Conservation (phyloP, 2,113 vertebrate species). For the Catharus minimus region DNA sequence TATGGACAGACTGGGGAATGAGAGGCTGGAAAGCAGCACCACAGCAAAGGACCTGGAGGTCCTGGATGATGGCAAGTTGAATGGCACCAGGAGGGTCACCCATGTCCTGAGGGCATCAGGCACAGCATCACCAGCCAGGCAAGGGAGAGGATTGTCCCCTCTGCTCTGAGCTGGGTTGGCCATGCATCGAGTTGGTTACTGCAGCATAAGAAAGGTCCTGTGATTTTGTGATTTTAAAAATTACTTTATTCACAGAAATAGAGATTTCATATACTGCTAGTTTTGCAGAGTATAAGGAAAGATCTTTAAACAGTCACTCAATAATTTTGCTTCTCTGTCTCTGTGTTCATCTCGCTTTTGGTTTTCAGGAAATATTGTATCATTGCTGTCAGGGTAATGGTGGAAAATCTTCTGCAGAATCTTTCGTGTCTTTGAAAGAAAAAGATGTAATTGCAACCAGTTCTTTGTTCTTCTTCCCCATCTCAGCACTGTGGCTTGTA, state of each 20-base stretch:
- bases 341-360: neutral
- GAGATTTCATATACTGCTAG: neutral
- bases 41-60: neutral
- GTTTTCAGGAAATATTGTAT: neutral
- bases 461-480: neutral
- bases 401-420: neutral
- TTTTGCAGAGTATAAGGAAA: neutral
- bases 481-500: neutral
- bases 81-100: neutral
- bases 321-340: neutral
- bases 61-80: neutral
- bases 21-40: neutral
- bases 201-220: neutral
- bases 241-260: neutral
- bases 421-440: neutral
- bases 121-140: rapidly evolving
- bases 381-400: neutral
- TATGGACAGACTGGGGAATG: neutral
- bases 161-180: neutral
- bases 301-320: neutral
- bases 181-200: neutral
- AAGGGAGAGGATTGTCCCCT: neutral
- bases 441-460: neutral
- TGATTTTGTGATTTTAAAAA: neutral
- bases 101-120: rapidly evolving